A percentile compares a stretch with the other conserved stretches of the same genome.
Evolutionary conservation across 2,888 invertebrate genomes (phyloP).

Genomic region (Scaptomyza reducta): DNA sequence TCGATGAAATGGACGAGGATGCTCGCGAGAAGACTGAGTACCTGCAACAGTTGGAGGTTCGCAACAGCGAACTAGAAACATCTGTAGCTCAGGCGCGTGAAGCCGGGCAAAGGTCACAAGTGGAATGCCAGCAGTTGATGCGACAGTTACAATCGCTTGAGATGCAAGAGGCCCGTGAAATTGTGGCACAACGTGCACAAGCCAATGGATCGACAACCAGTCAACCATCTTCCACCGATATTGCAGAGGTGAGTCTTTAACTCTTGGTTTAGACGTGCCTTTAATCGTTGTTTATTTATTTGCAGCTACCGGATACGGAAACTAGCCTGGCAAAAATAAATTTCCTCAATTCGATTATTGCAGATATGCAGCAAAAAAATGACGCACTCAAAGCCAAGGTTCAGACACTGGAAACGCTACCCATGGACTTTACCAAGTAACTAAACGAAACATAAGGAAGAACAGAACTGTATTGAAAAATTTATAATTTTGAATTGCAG

Average conservation of each 20-base stretch:
- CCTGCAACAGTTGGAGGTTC: conserved; percentile 53
- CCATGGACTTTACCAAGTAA: conserved; percentile 85
- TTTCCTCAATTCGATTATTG: conserved; percentile 98
- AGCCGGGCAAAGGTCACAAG: conserved; percentile 48
- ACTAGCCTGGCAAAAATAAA: conserved; percentile 88
- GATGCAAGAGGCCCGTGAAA: conserved; percentile 71
- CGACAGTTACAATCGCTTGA: conserved; percentile 65
- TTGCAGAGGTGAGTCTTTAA: conserved; percentile 25
- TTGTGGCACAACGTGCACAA: conserved; percentile 58
- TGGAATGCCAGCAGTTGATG: conserved; percentile 56
- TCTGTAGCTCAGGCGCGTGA: conserved; percentile 46
- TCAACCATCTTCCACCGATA: conserved; percentile 6
- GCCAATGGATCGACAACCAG: conserved; percentile 36
- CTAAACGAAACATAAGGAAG: conserved; percentile 47
- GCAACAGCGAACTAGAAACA: conserved; percentile 59
- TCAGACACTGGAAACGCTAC: conserved; percentile 88
- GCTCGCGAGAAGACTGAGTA: conserved; percentile 51
- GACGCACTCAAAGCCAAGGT: conserved; percentile 92
- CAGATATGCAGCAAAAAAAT: conserved; percentile 97
- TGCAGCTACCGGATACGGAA: conserved; percentile 85
- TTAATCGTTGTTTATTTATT: neutral
- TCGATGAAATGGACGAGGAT: conserved; percentile 79
- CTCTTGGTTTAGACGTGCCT: neutral
- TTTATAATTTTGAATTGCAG: conserved; percentile 73
- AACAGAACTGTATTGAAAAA: neutral